These are phyloP conservation scores for Thamnophis elegans DNA, from an alignment of 2,797 vertebrate genomes.

Conservation along the genomic window DNA sequence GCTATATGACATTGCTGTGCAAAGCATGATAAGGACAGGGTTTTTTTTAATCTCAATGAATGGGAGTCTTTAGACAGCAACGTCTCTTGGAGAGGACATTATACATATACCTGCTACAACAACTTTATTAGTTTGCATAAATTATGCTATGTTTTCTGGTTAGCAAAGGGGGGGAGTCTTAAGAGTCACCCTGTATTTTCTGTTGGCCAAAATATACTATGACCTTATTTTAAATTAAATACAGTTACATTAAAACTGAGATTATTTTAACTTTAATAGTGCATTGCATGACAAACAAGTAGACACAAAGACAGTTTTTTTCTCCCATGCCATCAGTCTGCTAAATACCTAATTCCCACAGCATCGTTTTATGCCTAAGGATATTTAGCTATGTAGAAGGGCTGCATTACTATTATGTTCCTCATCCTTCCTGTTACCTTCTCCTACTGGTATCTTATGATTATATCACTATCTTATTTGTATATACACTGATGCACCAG, in stretches of 20 bases:
- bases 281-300: neutral
- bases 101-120: neutral
- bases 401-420: neutral
- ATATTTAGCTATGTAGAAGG: neutral
- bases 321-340: neutral
- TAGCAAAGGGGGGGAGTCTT: neutral
- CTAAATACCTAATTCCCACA: neutral
- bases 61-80: slow-evolving; percentile 32
- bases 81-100: neutral
- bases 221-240: neutral
- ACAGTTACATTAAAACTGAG: neutral
- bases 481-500: neutral
- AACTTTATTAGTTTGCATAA: neutral
- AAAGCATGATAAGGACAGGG: slow-evolving; percentile 30
- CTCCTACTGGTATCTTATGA: neutral
- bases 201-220: neutral
- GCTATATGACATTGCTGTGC: slow-evolving; percentile 35
- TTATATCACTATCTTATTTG: neutral
- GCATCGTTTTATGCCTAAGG: neutral
- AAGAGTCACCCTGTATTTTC: slow-evolving; percentile 4
- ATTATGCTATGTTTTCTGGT: neutral
- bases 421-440: neutral
- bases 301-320: neutral
- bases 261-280: neutral
- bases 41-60: slow-evolving; percentile 43